Evolutionary conservation across 2,888 invertebrate genomes (phyloP).

Genomic region (Drosophila limbata): DNA sequence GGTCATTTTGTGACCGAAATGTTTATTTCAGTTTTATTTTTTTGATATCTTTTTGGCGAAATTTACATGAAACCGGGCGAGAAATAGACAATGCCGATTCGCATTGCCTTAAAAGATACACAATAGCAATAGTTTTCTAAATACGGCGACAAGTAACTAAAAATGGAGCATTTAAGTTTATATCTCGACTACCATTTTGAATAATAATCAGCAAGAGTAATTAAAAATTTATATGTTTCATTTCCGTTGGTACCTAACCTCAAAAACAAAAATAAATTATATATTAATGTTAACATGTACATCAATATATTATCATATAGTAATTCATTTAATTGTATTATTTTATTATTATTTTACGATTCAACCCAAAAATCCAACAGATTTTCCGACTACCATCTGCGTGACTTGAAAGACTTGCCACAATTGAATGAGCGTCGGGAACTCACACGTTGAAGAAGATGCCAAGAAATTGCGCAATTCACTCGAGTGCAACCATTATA

Average conservation of each 20-base stretch:
- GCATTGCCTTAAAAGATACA: slow-evolving; percentile 41
- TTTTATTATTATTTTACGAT: not conserved
- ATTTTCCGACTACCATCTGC: slow-evolving; percentile 15
- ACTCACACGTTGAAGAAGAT: slow-evolving; percentile 65
- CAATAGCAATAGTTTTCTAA: slow-evolving; percentile 40
- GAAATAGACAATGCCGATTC: slow-evolving; percentile 22
- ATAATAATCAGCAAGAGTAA: slow-evolving; percentile 25
- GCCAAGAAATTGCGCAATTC: slow-evolving; percentile 66
- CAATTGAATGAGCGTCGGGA: slow-evolving; percentile 29
- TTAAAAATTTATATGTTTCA: slow-evolving; percentile 33
- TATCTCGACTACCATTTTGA: slow-evolving; percentile 16
- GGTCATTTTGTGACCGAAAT: slow-evolving; percentile 71
- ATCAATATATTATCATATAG: too few species aligned
- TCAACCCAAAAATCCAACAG: not conserved
- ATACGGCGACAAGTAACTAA: slow-evolving; percentile 19
- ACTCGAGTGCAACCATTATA: slow-evolving; percentile 20
- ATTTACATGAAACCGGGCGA: slow-evolving; percentile 20
- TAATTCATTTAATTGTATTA: too few species aligned
- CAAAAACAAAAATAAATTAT: not conserved
- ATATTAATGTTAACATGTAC: not conserved
- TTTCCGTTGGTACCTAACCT: slow-evolving; percentile 21
- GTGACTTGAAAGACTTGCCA: slow-evolving; percentile 11
- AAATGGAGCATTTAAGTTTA: slow-evolving; percentile 31
- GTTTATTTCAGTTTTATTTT: slow-evolving; percentile 26
- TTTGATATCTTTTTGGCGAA: slow-evolving; percentile 32